Evolutionary conservation across 2,797 vertebrate species (phyloP).

Genomic region (Pterois miles): DNA sequence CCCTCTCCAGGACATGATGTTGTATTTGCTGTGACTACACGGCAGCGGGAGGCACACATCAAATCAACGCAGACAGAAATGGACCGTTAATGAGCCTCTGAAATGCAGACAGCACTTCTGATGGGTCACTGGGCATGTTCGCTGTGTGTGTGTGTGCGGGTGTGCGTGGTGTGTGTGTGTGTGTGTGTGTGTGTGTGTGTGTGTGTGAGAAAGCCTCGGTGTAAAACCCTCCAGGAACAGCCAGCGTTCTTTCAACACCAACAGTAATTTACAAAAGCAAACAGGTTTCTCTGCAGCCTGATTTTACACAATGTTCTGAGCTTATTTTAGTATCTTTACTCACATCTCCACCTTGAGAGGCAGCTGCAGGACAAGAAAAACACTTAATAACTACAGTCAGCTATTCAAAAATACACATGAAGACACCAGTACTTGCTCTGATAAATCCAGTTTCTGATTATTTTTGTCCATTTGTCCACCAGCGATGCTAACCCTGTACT

Average conservation of each 20-base stretch:
- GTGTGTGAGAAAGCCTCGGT: background rate
- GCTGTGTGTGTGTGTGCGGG: background rate
- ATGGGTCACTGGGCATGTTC: conserved; percentile 1
- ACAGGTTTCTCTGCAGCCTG: conserved; percentile 11
- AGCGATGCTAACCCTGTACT: background rate
- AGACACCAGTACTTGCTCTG: background rate
- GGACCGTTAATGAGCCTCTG: conserved; percentile 47
- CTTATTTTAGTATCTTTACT: conserved; percentile 5
- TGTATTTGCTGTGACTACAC: conserved; percentile 37
- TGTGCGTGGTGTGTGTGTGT: background rate
- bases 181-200: conserved; percentile 1
- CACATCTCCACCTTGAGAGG: background rate
- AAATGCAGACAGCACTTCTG: conserved; percentile 29
- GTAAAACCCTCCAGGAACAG: conserved; percentile 27
- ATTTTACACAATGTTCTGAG: conserved; percentile 19
- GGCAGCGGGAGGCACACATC: conserved; percentile 46
- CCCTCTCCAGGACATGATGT: conserved; percentile 59
- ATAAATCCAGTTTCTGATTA: background rate
- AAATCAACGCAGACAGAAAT: conserved; percentile 53
- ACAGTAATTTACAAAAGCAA: conserved; percentile 24
- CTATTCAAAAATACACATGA: background rate
- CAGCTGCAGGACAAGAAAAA: conserved; percentile 1
- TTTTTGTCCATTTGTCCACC: background rate
- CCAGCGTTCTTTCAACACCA: conserved; percentile 27
- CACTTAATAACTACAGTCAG: background rate